These are phyloP conservation scores for Ormyrus rosae DNA, from an alignment of 2,888 invertebrate species.

Conservation along the genomic window DNA sequence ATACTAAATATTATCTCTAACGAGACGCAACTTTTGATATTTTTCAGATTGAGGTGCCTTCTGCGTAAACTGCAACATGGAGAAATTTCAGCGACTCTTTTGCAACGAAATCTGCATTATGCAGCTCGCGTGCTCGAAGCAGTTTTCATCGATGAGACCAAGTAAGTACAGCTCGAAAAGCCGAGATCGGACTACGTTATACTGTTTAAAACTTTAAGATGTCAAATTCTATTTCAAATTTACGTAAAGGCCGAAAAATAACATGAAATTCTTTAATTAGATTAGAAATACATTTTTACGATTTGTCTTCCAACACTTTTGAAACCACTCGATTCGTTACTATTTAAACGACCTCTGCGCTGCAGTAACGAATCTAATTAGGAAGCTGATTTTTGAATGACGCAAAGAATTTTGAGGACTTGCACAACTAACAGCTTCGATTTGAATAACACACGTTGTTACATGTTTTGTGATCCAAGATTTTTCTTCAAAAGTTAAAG, in stretches of 20 bases:
- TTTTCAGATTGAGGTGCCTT: constrained; percentile 90
- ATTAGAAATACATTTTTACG: too few species aligned
- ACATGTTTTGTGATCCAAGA: constrained; percentile 17
- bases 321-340: too few species aligned
- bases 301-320: too few species aligned
- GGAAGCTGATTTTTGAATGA: too few species aligned
- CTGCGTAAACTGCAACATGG: constrained; percentile 91
- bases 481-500: constrained; percentile 18
- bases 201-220: too few species aligned
- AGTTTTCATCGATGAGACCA: constrained; percentile 94
- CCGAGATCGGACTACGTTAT: background rate
- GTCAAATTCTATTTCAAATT: too few species aligned
- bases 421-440: background rate
- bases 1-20: background rate
- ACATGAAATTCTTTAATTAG: too few species aligned
- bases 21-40: constrained; percentile 48
- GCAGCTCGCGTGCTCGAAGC: constrained; percentile 95
- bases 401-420: background rate
- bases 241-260: too few species aligned
- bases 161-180: constrained; percentile 80
- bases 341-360: too few species aligned
- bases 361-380: too few species aligned
- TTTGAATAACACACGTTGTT: constrained; percentile 16
- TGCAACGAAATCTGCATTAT: constrained; percentile 95
- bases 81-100: constrained; percentile 90